Percentiles rank a stretch among this genome's conserved stretches.
These are phyloP conservation scores for Epizoanthus rinbou DNA, from an alignment of 92 coral and sea anemone species.

Conservation along the genomic window DNA sequence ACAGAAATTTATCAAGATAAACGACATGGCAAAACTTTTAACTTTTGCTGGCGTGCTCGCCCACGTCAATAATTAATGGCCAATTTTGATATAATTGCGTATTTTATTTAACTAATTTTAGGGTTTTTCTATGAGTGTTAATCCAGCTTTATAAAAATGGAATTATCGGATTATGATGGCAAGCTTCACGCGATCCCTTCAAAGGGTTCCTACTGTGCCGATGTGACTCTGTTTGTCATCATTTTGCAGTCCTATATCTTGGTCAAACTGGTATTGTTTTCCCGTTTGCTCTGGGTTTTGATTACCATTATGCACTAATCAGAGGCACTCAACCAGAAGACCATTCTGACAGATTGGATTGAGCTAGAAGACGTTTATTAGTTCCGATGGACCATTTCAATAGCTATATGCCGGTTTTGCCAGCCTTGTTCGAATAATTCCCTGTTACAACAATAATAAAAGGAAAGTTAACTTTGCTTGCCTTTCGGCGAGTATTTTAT, in stretches of 20 bases:
- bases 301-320: slow-evolving; percentile 67
- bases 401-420: not conserved
- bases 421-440: slow-evolving; percentile 29
- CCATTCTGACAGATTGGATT: slow-evolving; percentile 31
- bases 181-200: slow-evolving; percentile 56
- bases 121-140: slow-evolving; percentile 32
- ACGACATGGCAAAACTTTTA: not conserved
- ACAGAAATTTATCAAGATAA: not conserved
- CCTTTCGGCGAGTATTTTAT: slow-evolving; percentile 50
- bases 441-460: slow-evolving; percentile 15
- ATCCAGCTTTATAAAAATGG: slow-evolving; percentile 73
- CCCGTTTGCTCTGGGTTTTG: slow-evolving; percentile 58
- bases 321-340: slow-evolving; percentile 27
- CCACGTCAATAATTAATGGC: slow-evolving; percentile 13
- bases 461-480: slow-evolving; percentile 41
- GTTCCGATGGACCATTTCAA: slow-evolving; percentile 18
- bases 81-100: slow-evolving; percentile 21
- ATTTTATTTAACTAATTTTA: slow-evolving; percentile 21
- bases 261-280: slow-evolving; percentile 44
- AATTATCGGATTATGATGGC: slow-evolving; percentile 62
- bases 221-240: slow-evolving; percentile 43
- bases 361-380: not conserved
- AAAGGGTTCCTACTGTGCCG: slow-evolving; percentile 17
- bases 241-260: slow-evolving; percentile 32
- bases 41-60: not conserved